phyloP scores from a whole-genome alignment of 2,113 vertebrate genomes.

The Chaetodon trifascialis region DNA sequence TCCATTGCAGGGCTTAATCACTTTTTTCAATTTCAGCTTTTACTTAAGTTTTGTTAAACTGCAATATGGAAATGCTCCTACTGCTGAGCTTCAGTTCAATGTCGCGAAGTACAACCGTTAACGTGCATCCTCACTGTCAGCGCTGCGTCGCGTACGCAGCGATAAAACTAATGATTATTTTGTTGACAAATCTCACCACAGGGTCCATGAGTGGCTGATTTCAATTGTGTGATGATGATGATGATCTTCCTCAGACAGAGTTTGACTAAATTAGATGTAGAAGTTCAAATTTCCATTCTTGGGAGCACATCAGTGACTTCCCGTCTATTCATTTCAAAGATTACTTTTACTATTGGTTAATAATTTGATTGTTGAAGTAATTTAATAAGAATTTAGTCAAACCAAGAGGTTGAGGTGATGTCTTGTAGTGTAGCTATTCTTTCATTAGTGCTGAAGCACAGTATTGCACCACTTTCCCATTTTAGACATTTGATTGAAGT shows the following conservation, averaged over 20 bases:
- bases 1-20: slow-evolving; percentile 37
- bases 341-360: not conserved
- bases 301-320: not conserved
- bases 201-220: not conserved
- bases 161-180: not conserved
- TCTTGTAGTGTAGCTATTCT: not conserved
- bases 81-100: not conserved
- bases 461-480: not conserved
- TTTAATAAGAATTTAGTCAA: not conserved
- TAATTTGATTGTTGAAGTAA: not conserved
- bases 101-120: not conserved
- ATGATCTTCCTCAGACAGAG: no score
- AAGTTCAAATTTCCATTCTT: not conserved
- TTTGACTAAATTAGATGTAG: no score
- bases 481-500: slow-evolving; percentile 14
- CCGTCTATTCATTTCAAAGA: not conserved
- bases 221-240: no score
- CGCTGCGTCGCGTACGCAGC: not conserved
- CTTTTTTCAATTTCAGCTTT: slow-evolving; percentile 9
- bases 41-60: not conserved
- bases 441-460: not conserved
- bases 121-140: not conserved
- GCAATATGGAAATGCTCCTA: not conserved
- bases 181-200: not conserved
- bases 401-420: not conserved